A percentile compares a stretch with the other conserved stretches of the same genome.
Conservation (phyloP, 2,888 invertebrate genomes). For the Opisthograptis luteolata region DNA sequence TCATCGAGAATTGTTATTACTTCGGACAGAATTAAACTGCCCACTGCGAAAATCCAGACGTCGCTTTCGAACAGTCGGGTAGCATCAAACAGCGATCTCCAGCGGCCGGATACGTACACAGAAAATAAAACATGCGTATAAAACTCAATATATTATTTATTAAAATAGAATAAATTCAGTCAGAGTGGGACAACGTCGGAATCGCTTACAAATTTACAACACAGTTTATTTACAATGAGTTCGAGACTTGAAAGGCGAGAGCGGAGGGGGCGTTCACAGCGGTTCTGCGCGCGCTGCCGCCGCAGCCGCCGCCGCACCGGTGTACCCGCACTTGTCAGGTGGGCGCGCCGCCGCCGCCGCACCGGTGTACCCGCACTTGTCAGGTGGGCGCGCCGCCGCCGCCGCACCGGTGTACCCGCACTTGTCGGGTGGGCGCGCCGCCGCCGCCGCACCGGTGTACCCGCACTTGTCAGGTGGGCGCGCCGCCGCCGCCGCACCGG, state of each 20-base stretch:
- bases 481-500: too few relatives aligned
- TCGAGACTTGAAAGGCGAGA: not conserved
- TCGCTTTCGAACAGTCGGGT: too few relatives aligned
- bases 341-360: not conserved
- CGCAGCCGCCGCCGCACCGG: constrained; percentile 27
- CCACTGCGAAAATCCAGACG: too few relatives aligned
- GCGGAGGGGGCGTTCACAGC: constrained; percentile 27
- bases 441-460: constrained; percentile 25
- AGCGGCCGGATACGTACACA: not conserved
- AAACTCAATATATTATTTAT: constrained; percentile 61
- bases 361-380: too few relatives aligned
- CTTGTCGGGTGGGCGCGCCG: too few relatives aligned
- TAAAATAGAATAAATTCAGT: constrained; percentile 60
- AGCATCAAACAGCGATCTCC: too few relatives aligned
- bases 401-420: not conserved
- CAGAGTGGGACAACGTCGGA: constrained; percentile 49
- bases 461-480: not conserved
- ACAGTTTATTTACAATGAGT: constrained; percentile 51
- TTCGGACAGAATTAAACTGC: too few relatives aligned
- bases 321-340: not conserved
- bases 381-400: not conserved
- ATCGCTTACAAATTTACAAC: constrained; percentile 52
- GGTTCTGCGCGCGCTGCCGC: constrained; percentile 32
- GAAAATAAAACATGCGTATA: constrained; percentile 23
- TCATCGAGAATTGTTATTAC: too few relatives aligned